Base-by-base conservation (phyloP, 2,113 vertebrate genomes). In the Brienomyrus brachyistius region DNA sequence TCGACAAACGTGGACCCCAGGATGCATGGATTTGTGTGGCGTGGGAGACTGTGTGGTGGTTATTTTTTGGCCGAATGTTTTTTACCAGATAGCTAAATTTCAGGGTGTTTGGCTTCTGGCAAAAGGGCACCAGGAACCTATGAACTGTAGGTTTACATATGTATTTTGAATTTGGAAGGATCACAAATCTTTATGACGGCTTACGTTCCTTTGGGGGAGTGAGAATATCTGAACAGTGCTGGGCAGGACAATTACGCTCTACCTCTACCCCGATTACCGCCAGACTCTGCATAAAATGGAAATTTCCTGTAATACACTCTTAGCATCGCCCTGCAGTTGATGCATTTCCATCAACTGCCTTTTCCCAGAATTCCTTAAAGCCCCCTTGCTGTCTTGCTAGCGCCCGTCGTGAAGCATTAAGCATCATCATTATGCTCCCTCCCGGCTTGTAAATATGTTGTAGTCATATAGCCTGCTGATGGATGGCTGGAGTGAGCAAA, bases 321-420 rank as follows among this genome's bases (percentile, higher is more conserved):
- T 45, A 82, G 15, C 19, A 15, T 45, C 8, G 77, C 0, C 15
- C 5, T 50, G 45, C 84, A 86, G 84, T 1, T 27, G 48, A 15
- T 27, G 48, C n/a, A 1, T 11, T 11, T 52, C 9, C 5, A 86
- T 52, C 84, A 90, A 89, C 48, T 15, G 62, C n/a, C 54, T 13
- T 56, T 89, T 56, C 52, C 74, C 40, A 88, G 59, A 90, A 87
- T 87, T 87, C 56, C 27, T 89, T 11, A 11, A 84, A 82, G 89
- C 87, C 43, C 40, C 59, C 80, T 83, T 82, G 45, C 77, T 43
- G 31, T 51, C 70, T 31, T 77, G 89, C 87, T 74, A 70, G 19
- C 35, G 35, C n/a, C 23, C 3, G 10, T 86, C 52, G 5, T 84
- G 82, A 48, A 84, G 82, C 47, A 8, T 48, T 31, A 86, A 51